Evolutionary conservation across 2,113 vertebrate genomes (phyloP).

Genomic region (Aix galericulata): DNA sequence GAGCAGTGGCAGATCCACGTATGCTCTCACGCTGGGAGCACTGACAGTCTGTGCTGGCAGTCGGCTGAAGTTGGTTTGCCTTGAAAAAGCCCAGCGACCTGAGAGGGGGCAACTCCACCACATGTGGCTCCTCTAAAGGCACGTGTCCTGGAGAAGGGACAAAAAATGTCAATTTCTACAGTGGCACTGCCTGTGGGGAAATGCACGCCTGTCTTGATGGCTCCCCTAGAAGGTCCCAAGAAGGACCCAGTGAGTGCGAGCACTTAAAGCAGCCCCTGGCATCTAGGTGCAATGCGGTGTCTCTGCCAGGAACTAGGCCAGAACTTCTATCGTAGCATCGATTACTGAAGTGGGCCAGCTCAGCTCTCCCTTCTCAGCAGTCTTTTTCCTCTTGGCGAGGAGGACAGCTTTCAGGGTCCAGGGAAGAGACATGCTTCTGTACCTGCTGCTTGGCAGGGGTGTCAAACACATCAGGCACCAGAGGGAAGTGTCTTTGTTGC

Average conservation of each 20-base stretch:
- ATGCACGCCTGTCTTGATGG: not conserved
- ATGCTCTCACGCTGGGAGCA: not conserved
- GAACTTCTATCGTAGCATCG: not conserved
- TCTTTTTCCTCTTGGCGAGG: not conserved
- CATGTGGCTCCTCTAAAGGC: accelerated
- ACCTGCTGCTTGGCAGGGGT: not conserved
- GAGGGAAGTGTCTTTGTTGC: not conserved
- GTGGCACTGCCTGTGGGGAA: not conserved
- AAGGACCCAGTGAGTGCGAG: not conserved
- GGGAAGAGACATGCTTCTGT: not conserved
- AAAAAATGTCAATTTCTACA: not conserved
- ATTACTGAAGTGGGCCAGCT: not conserved
- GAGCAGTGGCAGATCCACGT: not conserved
- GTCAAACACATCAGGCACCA: not conserved
- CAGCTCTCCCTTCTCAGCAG: not conserved
- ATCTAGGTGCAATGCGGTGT: not conserved
- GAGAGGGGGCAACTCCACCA: not conserved
- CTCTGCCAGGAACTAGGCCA: not conserved
- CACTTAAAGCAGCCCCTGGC: not conserved
- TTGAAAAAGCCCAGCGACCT: not conserved
- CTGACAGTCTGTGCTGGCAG: not conserved
- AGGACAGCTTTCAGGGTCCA: not conserved
- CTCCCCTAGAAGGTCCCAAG: not conserved
- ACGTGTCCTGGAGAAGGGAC: accelerated
- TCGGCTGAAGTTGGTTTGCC: not conserved